Base-by-base conservation (phyloP, 2,888 invertebrate genomes). In the Phorcus lineatus region DNA sequence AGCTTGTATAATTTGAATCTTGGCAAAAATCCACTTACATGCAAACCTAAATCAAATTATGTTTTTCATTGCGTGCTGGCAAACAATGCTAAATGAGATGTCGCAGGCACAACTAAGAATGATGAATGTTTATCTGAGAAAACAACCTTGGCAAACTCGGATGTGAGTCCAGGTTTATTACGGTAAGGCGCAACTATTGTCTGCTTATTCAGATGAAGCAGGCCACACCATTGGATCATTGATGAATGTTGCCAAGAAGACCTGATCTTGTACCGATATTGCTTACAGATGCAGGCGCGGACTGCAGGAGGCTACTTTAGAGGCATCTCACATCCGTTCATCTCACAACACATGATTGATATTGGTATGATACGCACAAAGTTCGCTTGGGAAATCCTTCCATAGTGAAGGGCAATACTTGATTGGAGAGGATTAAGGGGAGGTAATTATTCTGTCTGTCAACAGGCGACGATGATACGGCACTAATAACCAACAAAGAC, bases 381-480 rank as follows among this genome's bases (percentile, higher is more conserved):
- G 36, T 36, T 70, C 70, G 19, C 70, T 36, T 36, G 70, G 70
- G 70, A 70, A 70, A 70, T 70, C 70, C 40, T 19, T n/a, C 70
- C 70, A 36, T 36, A 36, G 70, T 24, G 36, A 70, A 70, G 70
- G 40, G 36, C 70, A 70, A 40, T 36, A 40, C 70, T 40, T 70
- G 70, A 70, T 70, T 70, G 70, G 70, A 70, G 70, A 40, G 70
- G 70, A 70, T 70, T 70, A 70, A 70, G 70, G 70, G 70, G 70
- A 70, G 70, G 70, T 70, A 70, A 70, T 70, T 19, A 70, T 40
- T 70, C 40, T 70, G 70, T 70, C 70, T 70, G 70, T 70, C 70
- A 70, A 70, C 70, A 70, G 36, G 70, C 28, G 70, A 70, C 62
- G 62, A 62, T 62, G 62, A 62, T 62, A 62, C 62, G 22, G 24